Percentiles rank a stretch among this genome's conserved stretches.
These are phyloP conservation scores for Caprella mutica DNA, from an alignment of 2,888 invertebrate species.

Conservation along the genomic window DNA sequence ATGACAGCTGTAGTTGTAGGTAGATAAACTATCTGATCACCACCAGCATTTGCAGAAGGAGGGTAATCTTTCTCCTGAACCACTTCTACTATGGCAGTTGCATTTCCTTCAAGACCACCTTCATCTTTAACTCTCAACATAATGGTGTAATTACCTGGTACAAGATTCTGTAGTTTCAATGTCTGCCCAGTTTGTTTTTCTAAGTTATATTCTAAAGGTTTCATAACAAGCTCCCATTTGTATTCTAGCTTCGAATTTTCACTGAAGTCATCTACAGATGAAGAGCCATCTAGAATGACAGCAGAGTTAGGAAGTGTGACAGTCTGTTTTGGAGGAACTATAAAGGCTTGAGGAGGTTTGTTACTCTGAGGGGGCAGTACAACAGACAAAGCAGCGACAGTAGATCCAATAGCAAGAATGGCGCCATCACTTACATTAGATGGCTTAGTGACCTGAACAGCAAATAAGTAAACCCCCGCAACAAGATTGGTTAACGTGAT, in stretches of 20 bases:
- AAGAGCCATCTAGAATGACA: slow-evolving; percentile 71
- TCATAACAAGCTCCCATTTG: slow-evolving; percentile 74
- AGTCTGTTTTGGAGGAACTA: slow-evolving; percentile 71
- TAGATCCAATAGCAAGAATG: slow-evolving; percentile 44
- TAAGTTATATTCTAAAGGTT: slow-evolving; percentile 73
- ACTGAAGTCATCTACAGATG: slow-evolving; percentile 52
- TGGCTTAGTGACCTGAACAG: slow-evolving; percentile 64
- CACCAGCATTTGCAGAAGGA: slow-evolving; percentile 86
- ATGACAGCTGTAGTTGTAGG: slow-evolving; percentile 70
- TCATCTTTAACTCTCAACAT: slow-evolving; percentile 84
- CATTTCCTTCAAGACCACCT: slow-evolving; percentile 71
- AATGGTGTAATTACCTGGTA: slow-evolving; percentile 81
- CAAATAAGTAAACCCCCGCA: slow-evolving; percentile 68
- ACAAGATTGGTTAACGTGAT: slow-evolving; percentile 22
- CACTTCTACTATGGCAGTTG: slow-evolving; percentile 77
- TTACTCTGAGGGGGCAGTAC: slow-evolving; percentile 57
- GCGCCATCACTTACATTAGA: slow-evolving; percentile 82
- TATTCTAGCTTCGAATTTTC: slow-evolving; percentile 38
- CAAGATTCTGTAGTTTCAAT: slow-evolving; percentile 68
- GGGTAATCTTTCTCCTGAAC: slow-evolving; percentile 86
- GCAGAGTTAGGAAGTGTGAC: slow-evolving; percentile 81
- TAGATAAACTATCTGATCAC: slow-evolving; percentile 76
- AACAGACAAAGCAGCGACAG: slow-evolving; percentile 35
- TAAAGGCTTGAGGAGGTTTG: slow-evolving; percentile 64
- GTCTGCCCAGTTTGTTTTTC: slow-evolving; percentile 66